Conservation (phyloP, 2,113 vertebrate species). For the Ailurus styani region DNA sequence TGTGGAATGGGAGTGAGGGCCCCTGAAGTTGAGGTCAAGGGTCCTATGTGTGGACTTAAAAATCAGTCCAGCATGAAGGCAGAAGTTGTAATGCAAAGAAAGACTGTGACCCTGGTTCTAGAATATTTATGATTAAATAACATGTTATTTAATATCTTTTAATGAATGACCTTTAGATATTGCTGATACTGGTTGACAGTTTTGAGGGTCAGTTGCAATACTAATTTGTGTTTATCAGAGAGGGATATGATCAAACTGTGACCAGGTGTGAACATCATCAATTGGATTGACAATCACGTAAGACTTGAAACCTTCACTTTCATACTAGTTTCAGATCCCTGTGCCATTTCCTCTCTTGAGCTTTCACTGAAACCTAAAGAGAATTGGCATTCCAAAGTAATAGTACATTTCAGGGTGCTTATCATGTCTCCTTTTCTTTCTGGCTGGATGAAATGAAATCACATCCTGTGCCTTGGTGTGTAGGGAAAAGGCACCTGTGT, state of each 20-base stretch:
- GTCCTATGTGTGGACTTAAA: background rate
- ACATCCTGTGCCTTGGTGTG: background rate
- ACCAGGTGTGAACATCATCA: background rate
- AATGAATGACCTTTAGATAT: background rate
- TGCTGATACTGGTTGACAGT: background rate
- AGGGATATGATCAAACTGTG: background rate
- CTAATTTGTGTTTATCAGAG: background rate
- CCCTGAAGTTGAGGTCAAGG: background rate
- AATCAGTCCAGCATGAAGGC: background rate
- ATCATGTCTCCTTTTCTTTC: background rate
- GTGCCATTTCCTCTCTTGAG: background rate
- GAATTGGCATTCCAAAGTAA: background rate
- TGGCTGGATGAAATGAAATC: background rate
- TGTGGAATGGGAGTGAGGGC: background rate
- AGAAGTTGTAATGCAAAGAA: background rate
- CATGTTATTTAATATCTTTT: background rate
- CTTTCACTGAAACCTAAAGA: background rate
- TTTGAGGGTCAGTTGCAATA: background rate
- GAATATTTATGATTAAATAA: background rate
- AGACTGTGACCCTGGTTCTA: background rate
- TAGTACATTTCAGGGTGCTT: background rate
- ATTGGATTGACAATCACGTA: background rate
- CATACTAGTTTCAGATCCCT: background rate
- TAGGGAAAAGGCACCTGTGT: background rate
- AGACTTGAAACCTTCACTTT: background rate